A percentile compares a stretch with the other conserved stretches of the same genome.
Evolutionary conservation across 2,888 invertebrate genomes (phyloP).

Genomic region (Oscheius sp.): DNA sequence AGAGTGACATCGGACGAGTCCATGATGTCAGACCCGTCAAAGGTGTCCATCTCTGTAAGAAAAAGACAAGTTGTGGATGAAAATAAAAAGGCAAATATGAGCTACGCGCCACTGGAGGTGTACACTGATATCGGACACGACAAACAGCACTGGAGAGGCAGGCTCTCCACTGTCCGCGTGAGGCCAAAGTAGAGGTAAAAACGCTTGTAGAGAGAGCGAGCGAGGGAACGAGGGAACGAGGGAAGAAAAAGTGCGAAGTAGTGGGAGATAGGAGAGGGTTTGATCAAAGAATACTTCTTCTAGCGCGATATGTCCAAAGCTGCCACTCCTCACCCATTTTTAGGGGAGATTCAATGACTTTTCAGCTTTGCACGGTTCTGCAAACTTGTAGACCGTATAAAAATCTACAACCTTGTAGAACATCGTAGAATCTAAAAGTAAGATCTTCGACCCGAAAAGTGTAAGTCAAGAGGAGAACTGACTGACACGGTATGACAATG

Average conservation of each 20-base stretch:
- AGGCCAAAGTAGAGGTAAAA: constrained; percentile 1
- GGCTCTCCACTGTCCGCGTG: constrained; percentile 12
- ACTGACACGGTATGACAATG: no score
- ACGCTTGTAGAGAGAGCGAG: constrained; percentile 5
- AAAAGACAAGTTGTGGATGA: neutral
- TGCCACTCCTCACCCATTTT: neutral
- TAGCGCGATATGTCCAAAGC: no score
- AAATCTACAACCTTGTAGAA: no score
- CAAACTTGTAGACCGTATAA: no score
- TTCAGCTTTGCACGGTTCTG: no score
- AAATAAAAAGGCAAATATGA: constrained; percentile 28
- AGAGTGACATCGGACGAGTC: constrained; percentile 39
- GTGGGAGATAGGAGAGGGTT: no score
- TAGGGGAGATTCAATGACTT: neutral
- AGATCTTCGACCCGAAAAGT: no score
- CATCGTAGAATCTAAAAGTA: no score
- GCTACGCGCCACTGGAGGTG: constrained; percentile 9
- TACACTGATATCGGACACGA: constrained; percentile 36
- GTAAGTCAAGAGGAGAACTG: no score
- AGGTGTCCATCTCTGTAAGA: constrained; percentile 21
- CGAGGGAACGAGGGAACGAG: neutral
- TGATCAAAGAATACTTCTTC: neutral
- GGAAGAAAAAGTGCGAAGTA: constrained; percentile 8
- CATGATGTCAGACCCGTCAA: constrained; percentile 33
- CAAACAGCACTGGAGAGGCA: constrained; percentile 33